Percentiles rank a stretch among this genome's conserved stretches.
These are phyloP conservation scores for Drosophila longiperda DNA, from an alignment of 2,888 invertebrate species.

Conservation along the genomic window DNA sequence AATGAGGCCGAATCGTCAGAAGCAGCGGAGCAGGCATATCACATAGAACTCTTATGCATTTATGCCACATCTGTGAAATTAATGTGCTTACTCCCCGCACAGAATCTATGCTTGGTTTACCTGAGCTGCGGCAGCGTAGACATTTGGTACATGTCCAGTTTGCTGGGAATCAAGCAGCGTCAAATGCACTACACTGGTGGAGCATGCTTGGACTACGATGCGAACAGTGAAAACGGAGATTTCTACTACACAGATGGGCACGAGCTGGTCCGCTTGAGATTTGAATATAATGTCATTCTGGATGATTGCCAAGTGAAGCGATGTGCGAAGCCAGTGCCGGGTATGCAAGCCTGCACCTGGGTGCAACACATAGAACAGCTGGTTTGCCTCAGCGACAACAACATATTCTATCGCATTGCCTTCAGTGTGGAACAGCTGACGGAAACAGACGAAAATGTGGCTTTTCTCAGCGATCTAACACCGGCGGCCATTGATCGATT, in stretches of 20 bases:
- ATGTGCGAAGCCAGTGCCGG: constrained; percentile 67
- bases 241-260: constrained; percentile 80
- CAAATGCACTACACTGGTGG: constrained; percentile 71
- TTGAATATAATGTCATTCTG: constrained; percentile 59
- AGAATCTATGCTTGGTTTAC: constrained; percentile 74
- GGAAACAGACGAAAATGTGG: constrained; percentile 5
- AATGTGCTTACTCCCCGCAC: constrained; percentile 64
- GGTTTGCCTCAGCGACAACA: constrained; percentile 83
- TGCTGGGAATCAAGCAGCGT: constrained; percentile 64
- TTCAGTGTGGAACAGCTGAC: constrained; percentile 27
- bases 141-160: constrained; percentile 80
- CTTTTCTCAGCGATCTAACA: constrained; percentile 61
- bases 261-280: constrained; percentile 73
- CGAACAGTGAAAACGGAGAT: constrained; percentile 55
- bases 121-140: constrained; percentile 82
- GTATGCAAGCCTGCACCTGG: constrained; percentile 82
- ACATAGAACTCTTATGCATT: constrained; percentile 64
- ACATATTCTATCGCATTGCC: constrained; percentile 80
- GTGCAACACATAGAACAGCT: constrained; percentile 72
- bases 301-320: constrained; percentile 71
- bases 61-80: constrained; percentile 71
- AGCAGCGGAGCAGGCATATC: constrained; percentile 23
- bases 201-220: constrained; percentile 74
- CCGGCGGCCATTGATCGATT: constrained; percentile 58
- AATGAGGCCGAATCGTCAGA: constrained; percentile 1